Base-by-base conservation (phyloP, 2,797 vertebrate species). In the Acanthurus lineatus region DNA sequence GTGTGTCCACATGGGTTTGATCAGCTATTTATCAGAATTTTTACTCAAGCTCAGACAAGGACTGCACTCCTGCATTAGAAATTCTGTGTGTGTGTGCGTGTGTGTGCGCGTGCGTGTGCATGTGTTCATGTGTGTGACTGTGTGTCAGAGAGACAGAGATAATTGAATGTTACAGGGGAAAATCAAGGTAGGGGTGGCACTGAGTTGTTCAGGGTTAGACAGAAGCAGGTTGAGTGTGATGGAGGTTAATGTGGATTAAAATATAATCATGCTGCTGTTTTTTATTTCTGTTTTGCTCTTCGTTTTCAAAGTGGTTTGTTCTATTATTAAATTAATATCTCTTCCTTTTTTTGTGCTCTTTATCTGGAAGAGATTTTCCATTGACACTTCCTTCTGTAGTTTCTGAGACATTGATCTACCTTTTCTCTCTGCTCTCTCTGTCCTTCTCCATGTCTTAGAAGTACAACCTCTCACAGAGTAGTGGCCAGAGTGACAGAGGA, bases 11-110 rank as follows among this genome's bases (percentile, higher is more conserved):
- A 70, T 52, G 15, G 68, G 66, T 25, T 76, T 38, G 68, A 87
- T 88, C 77, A 78, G 54, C 73, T 54, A 87, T 74, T 90, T 84
- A 60, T 84, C 66, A 81, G 83, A 87, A 87, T 58, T 83, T 66
- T 63, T 53, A 71, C 69, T 73, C 38, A 61, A 80, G 69, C 35
- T 42, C 38, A 2, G 76, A 76, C 69, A 32, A 38, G 42, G 48
- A 72, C 73, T 49, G 49, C 61, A 71, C 16, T 25, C 74, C 69
- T 64, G 25, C n/a, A 69, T 56, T 38, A 45, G 25, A 63, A 45
- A 49, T 14, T 6, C 8, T n/a, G 17, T 51, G 19, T 28, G 16
- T 49, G 42, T 60, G 20, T 9, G 49, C 60, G 62, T 40, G 58
- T 25, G 25, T 4, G 44, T 66, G 40, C 63, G 49, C 60, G 62